Base-by-base conservation (phyloP, 2,888 invertebrate genomes). In the Dryobotodes eremita region DNA sequence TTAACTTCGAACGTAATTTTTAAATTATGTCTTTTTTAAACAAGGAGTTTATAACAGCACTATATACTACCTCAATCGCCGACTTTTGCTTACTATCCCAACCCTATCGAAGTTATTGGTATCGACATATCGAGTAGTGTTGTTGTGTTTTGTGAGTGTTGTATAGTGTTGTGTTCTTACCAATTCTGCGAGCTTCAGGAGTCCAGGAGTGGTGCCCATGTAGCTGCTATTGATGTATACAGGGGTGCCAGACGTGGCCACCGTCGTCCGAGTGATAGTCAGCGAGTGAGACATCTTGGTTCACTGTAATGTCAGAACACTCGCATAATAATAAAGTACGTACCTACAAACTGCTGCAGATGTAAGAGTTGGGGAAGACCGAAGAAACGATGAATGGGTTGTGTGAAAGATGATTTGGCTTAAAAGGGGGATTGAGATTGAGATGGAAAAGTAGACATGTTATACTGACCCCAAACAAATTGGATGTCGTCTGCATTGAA, bases 211-310 rank as follows among this genome's bases (percentile, higher is more conserved):
- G 46, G 98, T 97, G 93, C 98, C 98, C 86, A 99, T 95, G 94
- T 98, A 99, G 71, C 98, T 98, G 11, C 98, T 98, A 94, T 99
- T 99, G 84, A 99, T 95, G 88, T 98, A 97, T 86, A 99, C 97
- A 15, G 98, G 97, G 17, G 98, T 98, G 36, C 98, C 98, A 50
- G 98, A 97, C 46, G 98, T 97, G 17, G 98, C 98, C 81, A 98
- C 98, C 73, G 98, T 98, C 53, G 98, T 98, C 91, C 98, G 97
- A 50, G 98, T 99, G 80, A 99, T 98, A 69, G 99, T 99, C 89
- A 99, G 98, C 57, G 98, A 97, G 95, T 99, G 99, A 86, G 99
- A 99, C 99, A 99, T 99, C 90, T 95, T 97, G 88, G 80, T 36
- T 72, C 76, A 82, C 88, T 92, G 91, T 70, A 90, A 86, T 84